Conservation (phyloP, 2,888 invertebrate species). For the Latheticus oryzae region DNA sequence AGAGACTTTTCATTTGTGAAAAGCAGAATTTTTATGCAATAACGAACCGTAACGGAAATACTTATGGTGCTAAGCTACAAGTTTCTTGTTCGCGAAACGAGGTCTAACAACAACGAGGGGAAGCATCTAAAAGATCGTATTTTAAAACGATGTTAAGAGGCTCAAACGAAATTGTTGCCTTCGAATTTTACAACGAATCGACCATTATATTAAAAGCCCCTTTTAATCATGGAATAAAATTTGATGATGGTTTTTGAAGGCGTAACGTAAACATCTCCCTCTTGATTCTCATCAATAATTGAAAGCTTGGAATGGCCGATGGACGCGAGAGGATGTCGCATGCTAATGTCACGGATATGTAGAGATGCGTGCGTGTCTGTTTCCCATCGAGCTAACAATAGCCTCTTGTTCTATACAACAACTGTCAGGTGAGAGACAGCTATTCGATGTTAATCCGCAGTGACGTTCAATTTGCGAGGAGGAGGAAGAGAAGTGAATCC, state of each 20-base stretch:
- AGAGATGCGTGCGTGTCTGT: constrained; percentile 29
- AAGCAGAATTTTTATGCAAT: constrained; percentile 26
- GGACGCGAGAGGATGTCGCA: constrained; percentile 24
- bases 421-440: constrained; percentile 33
- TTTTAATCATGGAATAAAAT: constrained; percentile 19
- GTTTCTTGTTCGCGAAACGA: constrained; percentile 17
- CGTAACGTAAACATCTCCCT: constrained; percentile 5
- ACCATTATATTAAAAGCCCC: constrained; percentile 15
- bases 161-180: constrained; percentile 26
- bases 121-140: constrained; percentile 18
- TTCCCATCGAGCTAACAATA: constrained; percentile 31
- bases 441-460: constrained; percentile 21
- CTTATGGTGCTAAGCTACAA: constrained; percentile 21
- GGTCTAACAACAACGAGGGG: constrained; percentile 10
- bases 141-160: constrained; percentile 31
- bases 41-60: constrained; percentile 30
- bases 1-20: constrained; percentile 24
- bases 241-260: not conserved
- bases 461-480: constrained; percentile 40
- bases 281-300: constrained; percentile 2
- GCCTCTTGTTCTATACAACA: constrained; percentile 25
- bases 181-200: constrained; percentile 22
- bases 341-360: constrained; percentile 31
- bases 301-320: constrained; percentile 10
- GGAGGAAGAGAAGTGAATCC: constrained; percentile 34